Conservation (phyloP, 2,888 invertebrate genomes). For the Epicampocera succincta region DNA sequence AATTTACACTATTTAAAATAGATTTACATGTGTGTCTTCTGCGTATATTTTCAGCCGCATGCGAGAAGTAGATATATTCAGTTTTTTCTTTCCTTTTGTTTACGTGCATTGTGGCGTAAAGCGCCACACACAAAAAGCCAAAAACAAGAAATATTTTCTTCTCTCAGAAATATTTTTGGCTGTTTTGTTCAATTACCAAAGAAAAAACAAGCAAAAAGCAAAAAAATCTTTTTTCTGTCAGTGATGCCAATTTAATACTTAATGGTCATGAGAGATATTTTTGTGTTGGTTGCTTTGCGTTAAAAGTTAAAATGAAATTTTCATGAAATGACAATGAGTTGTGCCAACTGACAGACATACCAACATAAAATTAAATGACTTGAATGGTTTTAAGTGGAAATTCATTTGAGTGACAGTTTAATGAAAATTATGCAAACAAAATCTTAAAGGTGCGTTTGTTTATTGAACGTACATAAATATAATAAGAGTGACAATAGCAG, state of each 20-base stretch:
- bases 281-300: slow-evolving; percentile 1
- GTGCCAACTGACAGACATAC: neutral
- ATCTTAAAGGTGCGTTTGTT: neutral
- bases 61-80: too few relatives aligned
- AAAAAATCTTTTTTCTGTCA: neutral
- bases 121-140: slow-evolving; percentile 7
- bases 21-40: too few relatives aligned
- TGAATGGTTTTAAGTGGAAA: slow-evolving; percentile 10
- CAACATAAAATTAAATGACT: neutral
- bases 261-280: neutral
- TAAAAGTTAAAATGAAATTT: slow-evolving; percentile 4
- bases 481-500: neutral
- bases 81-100: too few relatives aligned
- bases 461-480: too few relatives aligned
- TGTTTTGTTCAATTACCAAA: slow-evolving; percentile 10
- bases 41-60: too few relatives aligned
- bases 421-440: slow-evolving; percentile 6
- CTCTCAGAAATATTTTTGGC: slow-evolving; percentile 10
- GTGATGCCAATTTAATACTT: slow-evolving; percentile 30
- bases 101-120: slow-evolving; percentile 30
- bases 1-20: too few relatives aligned
- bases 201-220: slow-evolving; percentile 9
- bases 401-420: slow-evolving; percentile 10
- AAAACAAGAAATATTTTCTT: neutral
- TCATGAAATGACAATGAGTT: neutral